Conservation (phyloP, 2,113 vertebrate species). For the Colistium nudipinnis region DNA sequence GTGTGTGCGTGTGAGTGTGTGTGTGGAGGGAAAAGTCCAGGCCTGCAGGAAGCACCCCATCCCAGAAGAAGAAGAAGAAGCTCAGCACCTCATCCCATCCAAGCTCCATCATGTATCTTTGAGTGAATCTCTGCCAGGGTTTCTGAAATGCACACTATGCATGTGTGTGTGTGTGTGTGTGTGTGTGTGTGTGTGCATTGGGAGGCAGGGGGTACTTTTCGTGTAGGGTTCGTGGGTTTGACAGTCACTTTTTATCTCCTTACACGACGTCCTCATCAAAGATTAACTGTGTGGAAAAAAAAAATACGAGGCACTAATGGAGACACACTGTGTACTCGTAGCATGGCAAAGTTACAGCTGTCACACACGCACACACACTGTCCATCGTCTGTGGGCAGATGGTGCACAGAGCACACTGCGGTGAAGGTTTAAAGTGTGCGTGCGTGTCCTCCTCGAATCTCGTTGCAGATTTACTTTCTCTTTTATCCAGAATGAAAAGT, state of each 20-base stretch:
- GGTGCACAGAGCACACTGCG: constrained; percentile 16
- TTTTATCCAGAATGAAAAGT: not conserved
- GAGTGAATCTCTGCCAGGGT: not conserved
- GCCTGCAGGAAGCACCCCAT: not conserved
- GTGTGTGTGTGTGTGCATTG: not conserved
- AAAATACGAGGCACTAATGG: constrained; percentile 63
- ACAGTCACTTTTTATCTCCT: constrained; percentile 56
- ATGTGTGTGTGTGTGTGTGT: not conserved
- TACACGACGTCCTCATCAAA: constrained; percentile 66
- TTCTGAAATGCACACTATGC: not conserved
- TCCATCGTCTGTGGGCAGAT: constrained; percentile 15
- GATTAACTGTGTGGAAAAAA: constrained; percentile 64
- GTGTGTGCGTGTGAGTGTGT: not conserved
- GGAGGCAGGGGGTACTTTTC: not conserved
- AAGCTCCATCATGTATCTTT: constrained; percentile 13
- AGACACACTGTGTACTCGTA: constrained; percentile 25
- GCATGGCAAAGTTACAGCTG: constrained; percentile 32
- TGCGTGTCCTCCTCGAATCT: no score
- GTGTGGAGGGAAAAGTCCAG: not conserved
- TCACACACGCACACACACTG: constrained; percentile 22
- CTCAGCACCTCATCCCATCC: no score
- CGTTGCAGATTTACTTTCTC: not conserved
- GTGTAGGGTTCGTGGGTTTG: constrained; percentile 24
- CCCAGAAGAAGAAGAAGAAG: constrained; percentile 5
- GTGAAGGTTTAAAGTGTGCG: not conserved